Evolutionary conservation across 2,888 invertebrate genomes (phyloP), one percentile per base, ranked within the genome.

Genomic region (Eugnorisma glareosa): DNA sequence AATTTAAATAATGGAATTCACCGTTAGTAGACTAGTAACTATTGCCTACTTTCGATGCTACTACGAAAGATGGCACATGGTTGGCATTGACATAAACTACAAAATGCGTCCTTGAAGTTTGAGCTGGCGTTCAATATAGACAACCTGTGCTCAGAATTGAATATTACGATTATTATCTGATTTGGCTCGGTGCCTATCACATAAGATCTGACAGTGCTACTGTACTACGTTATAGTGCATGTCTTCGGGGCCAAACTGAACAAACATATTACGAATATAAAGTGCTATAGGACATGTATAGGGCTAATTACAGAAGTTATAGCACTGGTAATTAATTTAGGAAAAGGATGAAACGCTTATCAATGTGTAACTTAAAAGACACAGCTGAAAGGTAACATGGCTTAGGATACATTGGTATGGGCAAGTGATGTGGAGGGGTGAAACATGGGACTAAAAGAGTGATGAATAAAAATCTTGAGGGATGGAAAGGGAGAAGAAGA

Each of bases 131-230:
- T 37, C 31, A 43, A 28, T 11, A 51, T 21, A 21, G 48, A 43
- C 48, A 51, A 71, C 48, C 48, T 72, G 72, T 79, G 73, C 51
- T 51, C 40, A 66, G 57, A 81, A 81, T 80, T 74, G 24, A 64
- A 66, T 57, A 66, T 81, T 64, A 81, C 54, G 64, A 78, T 78
- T 66, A 81, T 73, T 81, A 78, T 78, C 81, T 73, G 10, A 24
- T 78, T 78, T 78, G 78, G 78, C 81, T 35, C 28, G 13, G 2
- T 74, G 64, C 78, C 78, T 64, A 74, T 78, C 78, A 81, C 64
- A 54, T 79, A 72, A 18, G 11, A 81, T 66, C 64, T 54, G 63
- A 57, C 31, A 64, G 31, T 54, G 28, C 54, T 37, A 40, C 51
- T 48, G 54, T 24, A 24, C 54, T 73, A 80, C 63, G 31, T 35